phyloP scores from a whole-genome alignment of 2,888 invertebrate genomes.

The Microctonus aethiopoides region DNA sequence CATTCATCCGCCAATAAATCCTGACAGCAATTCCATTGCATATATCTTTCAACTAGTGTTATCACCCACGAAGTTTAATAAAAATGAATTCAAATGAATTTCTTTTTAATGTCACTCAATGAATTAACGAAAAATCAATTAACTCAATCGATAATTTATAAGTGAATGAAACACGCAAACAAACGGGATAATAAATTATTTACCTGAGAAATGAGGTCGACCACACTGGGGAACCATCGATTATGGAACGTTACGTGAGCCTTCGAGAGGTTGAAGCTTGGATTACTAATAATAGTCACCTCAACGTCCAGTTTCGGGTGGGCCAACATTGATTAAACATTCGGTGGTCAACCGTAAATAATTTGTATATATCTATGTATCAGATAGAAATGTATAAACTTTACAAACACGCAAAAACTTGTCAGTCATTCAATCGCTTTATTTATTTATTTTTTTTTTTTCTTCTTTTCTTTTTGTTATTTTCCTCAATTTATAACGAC shows the following conservation, averaged over 20 bases:
- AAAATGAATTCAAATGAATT: neutral
- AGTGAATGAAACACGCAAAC: neutral
- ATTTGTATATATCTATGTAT: neutral
- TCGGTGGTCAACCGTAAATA: neutral
- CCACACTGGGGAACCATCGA: slow-evolving; percentile 38
- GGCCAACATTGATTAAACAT: slow-evolving; percentile 35
- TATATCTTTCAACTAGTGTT: neutral
- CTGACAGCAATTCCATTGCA: slow-evolving; percentile 45
- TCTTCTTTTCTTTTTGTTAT: neutral
- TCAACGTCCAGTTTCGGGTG: slow-evolving; percentile 38
- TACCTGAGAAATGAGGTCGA: slow-evolving; percentile 45
- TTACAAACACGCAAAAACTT: neutral
- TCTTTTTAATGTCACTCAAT: neutral
- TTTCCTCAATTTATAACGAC: neutral
- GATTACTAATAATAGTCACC: slow-evolving; percentile 49
- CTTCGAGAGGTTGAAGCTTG: slow-evolving; percentile 43
- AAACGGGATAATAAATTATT: neutral
- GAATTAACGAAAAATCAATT: neutral
- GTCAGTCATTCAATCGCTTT: neutral
- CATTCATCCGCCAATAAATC: slow-evolving; percentile 49
- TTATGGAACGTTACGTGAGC: slow-evolving; percentile 40
- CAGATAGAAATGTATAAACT: too few species aligned
- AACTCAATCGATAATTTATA: neutral
- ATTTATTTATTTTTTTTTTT: too few species aligned
- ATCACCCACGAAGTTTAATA: neutral